Percentiles rank a stretch among this genome's conserved stretches.
Conservation (phyloP, 2,888 invertebrate species). For the Pristionchus exspectatus region DNA sequence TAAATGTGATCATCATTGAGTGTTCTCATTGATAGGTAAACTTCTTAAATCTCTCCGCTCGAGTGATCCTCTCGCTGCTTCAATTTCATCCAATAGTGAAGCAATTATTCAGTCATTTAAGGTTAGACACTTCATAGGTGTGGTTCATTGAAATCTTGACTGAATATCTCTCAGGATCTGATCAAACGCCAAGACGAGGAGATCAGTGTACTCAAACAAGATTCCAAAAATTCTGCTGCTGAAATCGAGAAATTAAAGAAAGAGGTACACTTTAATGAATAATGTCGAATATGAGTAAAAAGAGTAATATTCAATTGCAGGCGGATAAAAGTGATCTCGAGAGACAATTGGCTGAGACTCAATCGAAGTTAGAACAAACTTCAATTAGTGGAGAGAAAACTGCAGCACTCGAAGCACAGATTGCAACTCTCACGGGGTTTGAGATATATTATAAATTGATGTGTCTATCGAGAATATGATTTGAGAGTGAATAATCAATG, state of each 20-base stretch:
- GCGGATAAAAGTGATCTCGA: conserved; percentile 17
- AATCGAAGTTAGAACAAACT: conserved; percentile 21
- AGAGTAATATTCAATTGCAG: neutral
- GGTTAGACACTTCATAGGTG: conserved; percentile 50
- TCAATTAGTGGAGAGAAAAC: conserved; percentile 43
- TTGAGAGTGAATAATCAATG: conserved; percentile 69
- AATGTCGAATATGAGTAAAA: no score
- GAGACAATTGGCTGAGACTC: conserved; percentile 3
- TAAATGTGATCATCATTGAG: neutral
- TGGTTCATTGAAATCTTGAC: neutral
- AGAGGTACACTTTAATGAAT: neutral
- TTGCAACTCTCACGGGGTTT: conserved; percentile 13
- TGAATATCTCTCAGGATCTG: conserved; percentile 81
- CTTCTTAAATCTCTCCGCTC: conserved; percentile 31
- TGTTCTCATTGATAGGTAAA: neutral
- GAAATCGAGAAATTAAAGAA: conserved; percentile 65
- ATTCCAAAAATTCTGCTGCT: conserved; percentile 62
- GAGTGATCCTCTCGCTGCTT: conserved; percentile 63
- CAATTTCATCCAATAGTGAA: conserved; percentile 79
- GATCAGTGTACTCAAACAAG: conserved; percentile 73
- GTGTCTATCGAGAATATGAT: no score
- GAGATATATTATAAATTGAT: neutral
- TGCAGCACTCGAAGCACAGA: conserved; percentile 27
- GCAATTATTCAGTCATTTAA: conserved; percentile 81
- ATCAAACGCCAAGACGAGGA: conserved; percentile 89